Conservation (phyloP, 2,888 invertebrate genomes). For the Ochropacha duplaris region DNA sequence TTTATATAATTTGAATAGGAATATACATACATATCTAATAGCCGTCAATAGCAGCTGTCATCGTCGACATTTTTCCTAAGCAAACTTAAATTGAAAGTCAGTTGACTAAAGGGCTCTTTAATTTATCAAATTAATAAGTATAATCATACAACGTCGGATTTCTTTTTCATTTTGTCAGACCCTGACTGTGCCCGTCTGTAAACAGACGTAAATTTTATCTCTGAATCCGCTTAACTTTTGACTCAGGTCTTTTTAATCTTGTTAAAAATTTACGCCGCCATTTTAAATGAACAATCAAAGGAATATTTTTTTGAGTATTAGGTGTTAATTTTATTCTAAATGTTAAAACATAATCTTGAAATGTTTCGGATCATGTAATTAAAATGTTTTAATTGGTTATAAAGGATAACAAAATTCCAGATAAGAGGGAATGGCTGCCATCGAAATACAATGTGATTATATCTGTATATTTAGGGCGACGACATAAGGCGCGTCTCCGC, state of each 20-base stretch:
- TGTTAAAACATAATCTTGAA: not conserved
- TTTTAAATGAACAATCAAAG: constrained; percentile 37
- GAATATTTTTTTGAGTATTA: constrained; percentile 20
- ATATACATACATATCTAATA: no score
- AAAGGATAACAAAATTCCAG: constrained; percentile 15
- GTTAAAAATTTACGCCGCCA: constrained; percentile 48
- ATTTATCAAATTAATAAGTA: not conserved
- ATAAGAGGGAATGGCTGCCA: constrained; percentile 38
- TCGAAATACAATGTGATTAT: constrained; percentile 59
- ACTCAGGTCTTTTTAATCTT: constrained; percentile 52
- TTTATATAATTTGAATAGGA: no score
- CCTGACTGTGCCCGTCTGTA: constrained; percentile 31
- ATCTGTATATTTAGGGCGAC: constrained; percentile 34
- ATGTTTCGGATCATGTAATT: constrained; percentile 3
- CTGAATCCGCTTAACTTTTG: constrained; percentile 56
- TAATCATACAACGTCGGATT: constrained; percentile 12
- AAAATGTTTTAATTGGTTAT: constrained; percentile 6
- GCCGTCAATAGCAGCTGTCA: no score
- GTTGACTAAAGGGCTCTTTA: not conserved
- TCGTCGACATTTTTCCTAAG: not conserved
- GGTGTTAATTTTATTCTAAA: not conserved
- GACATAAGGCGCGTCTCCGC: constrained; percentile 11
- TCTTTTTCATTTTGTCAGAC: constrained; percentile 34
- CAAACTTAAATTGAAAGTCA: not conserved
- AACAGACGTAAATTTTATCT: constrained; percentile 52